A percentile compares a stretch with the other conserved stretches of the same genome.
Conservation (phyloP, 2,888 invertebrate species). For the Lasioglossum morio region DNA sequence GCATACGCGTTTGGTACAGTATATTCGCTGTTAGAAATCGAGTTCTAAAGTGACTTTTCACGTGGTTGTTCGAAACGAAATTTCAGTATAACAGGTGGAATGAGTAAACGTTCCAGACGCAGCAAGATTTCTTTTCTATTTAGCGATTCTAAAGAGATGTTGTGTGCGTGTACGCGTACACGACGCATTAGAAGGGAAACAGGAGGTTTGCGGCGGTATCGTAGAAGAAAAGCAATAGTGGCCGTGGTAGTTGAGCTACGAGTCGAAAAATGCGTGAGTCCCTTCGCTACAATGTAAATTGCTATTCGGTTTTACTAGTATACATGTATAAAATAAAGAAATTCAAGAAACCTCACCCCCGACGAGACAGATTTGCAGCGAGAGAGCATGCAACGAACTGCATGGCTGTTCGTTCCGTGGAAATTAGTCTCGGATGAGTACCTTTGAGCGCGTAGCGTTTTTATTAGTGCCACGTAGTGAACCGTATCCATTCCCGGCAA, state of each 20-base stretch:
- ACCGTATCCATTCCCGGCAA: conserved; percentile 13
- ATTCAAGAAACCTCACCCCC: not conserved
- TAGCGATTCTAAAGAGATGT: not conserved
- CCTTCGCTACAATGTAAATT: conserved; percentile 16
- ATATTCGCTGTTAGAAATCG: not conserved
- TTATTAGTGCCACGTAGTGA: conserved; percentile 32
- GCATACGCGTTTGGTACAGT: conserved; percentile 10
- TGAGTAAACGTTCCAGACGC: not conserved
- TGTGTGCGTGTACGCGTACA: not conserved
- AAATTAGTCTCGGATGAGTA: conserved; percentile 16
- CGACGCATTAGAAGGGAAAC: conserved; percentile 3
- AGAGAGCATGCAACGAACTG: conserved; percentile 2
- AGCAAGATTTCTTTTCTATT: not conserved
- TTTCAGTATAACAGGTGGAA: not conserved
- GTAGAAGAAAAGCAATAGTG: conserved; percentile 4
- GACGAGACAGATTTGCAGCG: not conserved
- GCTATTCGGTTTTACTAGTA: conserved; percentile 5
- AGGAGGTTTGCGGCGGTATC: conserved; percentile 4
- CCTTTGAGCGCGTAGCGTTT: conserved; percentile 35
- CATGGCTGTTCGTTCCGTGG: not conserved
- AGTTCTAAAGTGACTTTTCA: not conserved
- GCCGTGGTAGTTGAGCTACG: conserved; percentile 27
- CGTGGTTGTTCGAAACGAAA: not conserved
- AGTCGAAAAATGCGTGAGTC: conserved; percentile 18
- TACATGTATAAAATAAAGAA: conserved; percentile 4